Evolutionary conservation across 2,888 invertebrate genomes (phyloP).

Genomic region (Thyatira batis): DNA sequence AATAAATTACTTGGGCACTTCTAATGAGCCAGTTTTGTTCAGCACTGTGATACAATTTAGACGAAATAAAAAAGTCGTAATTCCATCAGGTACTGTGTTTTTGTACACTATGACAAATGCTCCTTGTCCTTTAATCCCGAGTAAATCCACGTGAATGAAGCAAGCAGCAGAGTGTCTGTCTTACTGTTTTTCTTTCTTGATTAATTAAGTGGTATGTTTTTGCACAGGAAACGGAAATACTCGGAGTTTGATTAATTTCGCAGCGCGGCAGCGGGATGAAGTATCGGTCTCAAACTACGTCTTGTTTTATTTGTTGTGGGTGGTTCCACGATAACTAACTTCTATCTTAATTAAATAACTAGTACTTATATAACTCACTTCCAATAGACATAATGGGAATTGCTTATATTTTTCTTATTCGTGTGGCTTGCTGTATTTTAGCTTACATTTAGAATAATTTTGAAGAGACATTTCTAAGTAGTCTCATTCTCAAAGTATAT

Average conservation of each 20-base stretch:
- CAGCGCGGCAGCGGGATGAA: slow-evolving; percentile 1
- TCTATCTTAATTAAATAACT: background rate
- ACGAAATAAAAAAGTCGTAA: background rate
- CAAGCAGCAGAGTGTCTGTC: background rate
- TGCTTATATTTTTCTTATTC: background rate
- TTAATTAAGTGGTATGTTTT: slow-evolving; percentile 25
- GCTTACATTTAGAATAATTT: too few relatives aligned
- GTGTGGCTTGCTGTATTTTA: background rate
- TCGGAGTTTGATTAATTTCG: slow-evolving; percentile 17
- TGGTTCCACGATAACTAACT: background rate
- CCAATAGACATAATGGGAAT: background rate
- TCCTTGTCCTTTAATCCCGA: background rate
- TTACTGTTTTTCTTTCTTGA: slow-evolving; percentile 18
- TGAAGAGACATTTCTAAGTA: too few relatives aligned
- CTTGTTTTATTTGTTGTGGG: slow-evolving; percentile 10
- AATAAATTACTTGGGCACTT: too few relatives aligned
- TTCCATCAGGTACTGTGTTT: background rate
- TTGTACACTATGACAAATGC: background rate
- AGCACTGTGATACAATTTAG: background rate
- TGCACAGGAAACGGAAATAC: slow-evolving; percentile 15
- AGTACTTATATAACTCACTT: background rate
- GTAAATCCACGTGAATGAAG: background rate
- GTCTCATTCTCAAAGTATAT: too few relatives aligned
- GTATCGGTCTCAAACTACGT: slow-evolving; percentile 8
- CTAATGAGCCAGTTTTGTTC: background rate